phyloP scores from a whole-genome alignment of 2,797 vertebrate species.

The Avahi laniger region DNA sequence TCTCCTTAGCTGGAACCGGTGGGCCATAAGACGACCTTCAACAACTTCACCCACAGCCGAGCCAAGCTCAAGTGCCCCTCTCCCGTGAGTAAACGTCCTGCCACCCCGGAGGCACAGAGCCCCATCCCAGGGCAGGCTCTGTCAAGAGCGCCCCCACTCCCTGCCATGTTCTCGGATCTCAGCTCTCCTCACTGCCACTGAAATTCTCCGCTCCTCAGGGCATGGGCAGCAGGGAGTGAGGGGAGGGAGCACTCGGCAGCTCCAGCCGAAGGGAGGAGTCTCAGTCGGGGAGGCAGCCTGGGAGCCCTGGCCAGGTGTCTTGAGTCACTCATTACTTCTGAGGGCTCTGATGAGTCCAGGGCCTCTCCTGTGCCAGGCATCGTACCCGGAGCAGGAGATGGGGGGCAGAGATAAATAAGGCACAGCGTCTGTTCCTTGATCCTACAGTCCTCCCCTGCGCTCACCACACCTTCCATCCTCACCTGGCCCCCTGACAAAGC shows the following conservation, averaged over 20 bases:
- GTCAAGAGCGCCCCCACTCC: accelerated
- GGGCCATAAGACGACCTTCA: constrained; percentile 91
- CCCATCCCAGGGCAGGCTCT: neutral
- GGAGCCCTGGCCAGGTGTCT: neutral
- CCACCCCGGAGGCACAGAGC: neutral
- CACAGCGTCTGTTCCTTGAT: neutral
- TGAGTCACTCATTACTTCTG: neutral
- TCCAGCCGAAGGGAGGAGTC: accelerated
- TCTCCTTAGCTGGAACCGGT: constrained; percentile 91
- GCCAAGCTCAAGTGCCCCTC: constrained; percentile 91
- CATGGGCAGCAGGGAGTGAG: neutral
- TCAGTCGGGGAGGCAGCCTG: neutral
- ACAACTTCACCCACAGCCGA: constrained; percentile 90
- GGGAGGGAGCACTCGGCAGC: neutral
- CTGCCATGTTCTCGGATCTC: neutral
- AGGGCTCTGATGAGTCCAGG: neutral
- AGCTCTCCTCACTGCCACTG: neutral
- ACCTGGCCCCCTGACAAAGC: too few relatives aligned
- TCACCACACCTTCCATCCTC: neutral
- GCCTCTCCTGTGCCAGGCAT: neutral
- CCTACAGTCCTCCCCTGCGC: neutral
- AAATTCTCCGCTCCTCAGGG: neutral
- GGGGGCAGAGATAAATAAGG: neutral
- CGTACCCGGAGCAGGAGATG: too few relatives aligned
- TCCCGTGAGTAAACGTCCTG: constrained; percentile 80